phyloP scores from a whole-genome alignment of 1,140 invertebrate genomes.

The Cylas formicarius region DNA sequence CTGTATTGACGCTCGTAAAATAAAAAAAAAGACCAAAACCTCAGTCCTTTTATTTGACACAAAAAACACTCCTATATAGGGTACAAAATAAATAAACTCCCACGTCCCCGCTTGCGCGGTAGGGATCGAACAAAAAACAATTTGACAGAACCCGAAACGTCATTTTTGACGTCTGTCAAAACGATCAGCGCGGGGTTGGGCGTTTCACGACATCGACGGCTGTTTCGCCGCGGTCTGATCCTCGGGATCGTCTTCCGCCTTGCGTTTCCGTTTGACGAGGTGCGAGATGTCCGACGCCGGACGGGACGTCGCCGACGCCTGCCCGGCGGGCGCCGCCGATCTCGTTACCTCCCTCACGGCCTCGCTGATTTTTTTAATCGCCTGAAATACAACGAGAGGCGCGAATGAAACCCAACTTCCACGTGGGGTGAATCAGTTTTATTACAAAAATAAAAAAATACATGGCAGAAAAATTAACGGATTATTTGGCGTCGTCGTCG shows the following conservation, averaged over 20 bases:
- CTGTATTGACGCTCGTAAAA: no score
- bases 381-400: constrained; percentile 15
- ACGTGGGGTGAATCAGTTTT: not conserved
- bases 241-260: constrained; percentile 42
- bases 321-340: not conserved
- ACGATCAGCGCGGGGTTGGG: no score
- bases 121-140: no score
- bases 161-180: no score
- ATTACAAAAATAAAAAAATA: constrained; percentile 7
- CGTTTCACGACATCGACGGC: constrained; percentile 11
- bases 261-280: constrained; percentile 64
- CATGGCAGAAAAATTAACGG: constrained; percentile 1
- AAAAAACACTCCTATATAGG: no score
- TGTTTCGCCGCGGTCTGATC: constrained; percentile 47
- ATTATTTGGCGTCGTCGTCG: not conserved
- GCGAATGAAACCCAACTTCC: not conserved
- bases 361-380: constrained; percentile 21
- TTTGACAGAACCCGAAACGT: no score
- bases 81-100: no score
- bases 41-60: no score
- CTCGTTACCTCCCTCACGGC: constrained; percentile 9
- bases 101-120: no score
- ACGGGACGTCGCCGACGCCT: constrained; percentile 34
- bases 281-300: constrained; percentile 63
- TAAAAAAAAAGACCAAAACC: no score